phyloP scores from a whole-genome alignment of 2,797 vertebrate species.

The Orestias chungarensis region DNA sequence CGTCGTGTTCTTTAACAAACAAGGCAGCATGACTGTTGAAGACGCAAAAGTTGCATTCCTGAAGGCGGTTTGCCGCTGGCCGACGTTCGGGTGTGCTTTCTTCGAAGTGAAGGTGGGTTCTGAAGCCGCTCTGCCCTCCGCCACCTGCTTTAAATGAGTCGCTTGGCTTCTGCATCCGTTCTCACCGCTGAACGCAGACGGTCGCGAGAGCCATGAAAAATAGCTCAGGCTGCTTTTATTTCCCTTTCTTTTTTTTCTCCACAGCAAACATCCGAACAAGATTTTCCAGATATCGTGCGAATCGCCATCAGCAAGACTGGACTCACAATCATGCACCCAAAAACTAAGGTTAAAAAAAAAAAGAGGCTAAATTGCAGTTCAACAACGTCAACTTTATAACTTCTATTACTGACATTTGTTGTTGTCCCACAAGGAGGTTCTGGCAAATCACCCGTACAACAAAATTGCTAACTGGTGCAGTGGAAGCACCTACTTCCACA shows the following conservation, averaged over 20 bases:
- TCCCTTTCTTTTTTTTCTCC: neutral
- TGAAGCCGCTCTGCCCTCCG: neutral
- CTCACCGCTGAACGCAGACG: neutral
- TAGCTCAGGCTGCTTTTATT: constrained; percentile 7
- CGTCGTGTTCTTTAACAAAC: constrained; percentile 80
- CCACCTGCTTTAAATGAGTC: neutral
- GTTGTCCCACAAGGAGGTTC: constrained; percentile 80
- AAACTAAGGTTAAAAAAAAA: constrained; percentile 90
- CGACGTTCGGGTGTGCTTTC: constrained; percentile 95
- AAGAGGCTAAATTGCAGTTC: no score
- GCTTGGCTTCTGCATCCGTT: constrained; percentile 7
- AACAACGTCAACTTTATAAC: no score
- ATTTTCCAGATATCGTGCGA: constrained; percentile 89
- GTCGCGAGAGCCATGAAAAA: neutral
- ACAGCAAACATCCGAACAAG: constrained; percentile 93
- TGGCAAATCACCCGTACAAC: constrained; percentile 88
- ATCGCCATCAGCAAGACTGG: constrained; percentile 94
- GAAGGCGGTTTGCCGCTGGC: constrained; percentile 87
- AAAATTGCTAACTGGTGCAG: constrained; percentile 97
- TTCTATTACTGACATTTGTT: constrained; percentile 13
- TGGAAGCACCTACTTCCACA: constrained; percentile 97
- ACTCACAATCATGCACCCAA: constrained; percentile 89
- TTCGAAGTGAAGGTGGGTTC: constrained; percentile 94
- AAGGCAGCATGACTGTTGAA: constrained; percentile 80
- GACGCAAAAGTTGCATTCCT: constrained; percentile 90